phyloP scores from a whole-genome alignment of 2,797 vertebrate genomes.

The Psittacula derbiana region DNA sequence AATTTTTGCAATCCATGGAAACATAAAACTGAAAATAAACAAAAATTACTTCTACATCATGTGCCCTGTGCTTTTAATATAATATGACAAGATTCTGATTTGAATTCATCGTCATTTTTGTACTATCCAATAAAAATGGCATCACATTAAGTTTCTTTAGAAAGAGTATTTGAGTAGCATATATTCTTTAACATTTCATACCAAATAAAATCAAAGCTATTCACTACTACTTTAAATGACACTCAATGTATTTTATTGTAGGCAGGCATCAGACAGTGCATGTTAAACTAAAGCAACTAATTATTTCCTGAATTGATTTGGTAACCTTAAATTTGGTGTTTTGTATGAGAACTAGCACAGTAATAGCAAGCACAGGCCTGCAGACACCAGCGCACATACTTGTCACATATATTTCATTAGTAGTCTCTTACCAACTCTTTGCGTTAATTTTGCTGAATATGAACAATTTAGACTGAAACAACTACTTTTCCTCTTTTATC shows the following conservation, averaged over 20 bases:
- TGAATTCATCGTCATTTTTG: neutral
- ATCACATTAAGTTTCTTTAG: neutral
- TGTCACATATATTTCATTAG: neutral
- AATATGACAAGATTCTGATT: neutral
- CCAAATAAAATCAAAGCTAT: neutral
- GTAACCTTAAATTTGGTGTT: neutral
- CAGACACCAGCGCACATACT: neutral
- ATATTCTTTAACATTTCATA: neutral
- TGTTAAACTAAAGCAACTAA: slow-evolving; percentile 36
- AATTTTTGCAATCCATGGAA: neutral
- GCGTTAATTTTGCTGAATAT: neutral
- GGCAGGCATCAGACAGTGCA: neutral
- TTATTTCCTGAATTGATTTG: slow-evolving; percentile 7
- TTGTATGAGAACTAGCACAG: neutral
- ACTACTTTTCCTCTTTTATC: neutral
- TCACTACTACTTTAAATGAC: neutral
- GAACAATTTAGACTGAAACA: neutral
- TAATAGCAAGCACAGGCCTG: neutral
- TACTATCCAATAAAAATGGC: neutral
- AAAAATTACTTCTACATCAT: neutral
- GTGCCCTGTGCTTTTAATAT: neutral
- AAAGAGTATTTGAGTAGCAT: neutral
- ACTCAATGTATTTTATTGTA: neutral
- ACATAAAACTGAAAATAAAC: neutral
- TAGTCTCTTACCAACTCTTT: neutral